These are phyloP conservation scores for Microcebus griseorufus DNA, from an alignment of 2,113 vertebrate species.

Conservation along the genomic window DNA sequence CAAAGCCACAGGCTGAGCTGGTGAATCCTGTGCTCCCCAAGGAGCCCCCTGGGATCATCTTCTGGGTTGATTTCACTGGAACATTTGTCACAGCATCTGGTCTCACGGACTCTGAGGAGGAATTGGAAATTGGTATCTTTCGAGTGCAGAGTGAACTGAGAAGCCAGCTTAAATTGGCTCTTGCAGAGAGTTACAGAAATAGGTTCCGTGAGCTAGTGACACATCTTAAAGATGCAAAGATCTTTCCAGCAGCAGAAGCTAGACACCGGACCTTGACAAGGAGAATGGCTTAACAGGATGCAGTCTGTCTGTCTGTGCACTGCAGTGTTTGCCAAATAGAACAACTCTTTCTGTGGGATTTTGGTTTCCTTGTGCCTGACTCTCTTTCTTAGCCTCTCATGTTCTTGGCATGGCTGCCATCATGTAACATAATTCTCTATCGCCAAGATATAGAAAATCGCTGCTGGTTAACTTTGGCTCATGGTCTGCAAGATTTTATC, in stretches of 20 bases:
- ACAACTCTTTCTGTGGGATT: neutral
- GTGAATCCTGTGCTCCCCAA: neutral
- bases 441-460: neutral
- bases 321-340: constrained; percentile 41
- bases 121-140: constrained; percentile 50
- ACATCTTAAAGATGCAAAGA: constrained; percentile 33
- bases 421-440: neutral
- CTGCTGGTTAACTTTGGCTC: neutral
- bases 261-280: neutral
- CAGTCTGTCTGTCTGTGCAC: neutral
- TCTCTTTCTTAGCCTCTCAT: neutral
- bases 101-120: constrained; percentile 24
- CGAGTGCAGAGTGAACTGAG: constrained; percentile 47
- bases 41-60: neutral
- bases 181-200: constrained; percentile 52
- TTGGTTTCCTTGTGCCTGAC: neutral
- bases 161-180: constrained; percentile 55
- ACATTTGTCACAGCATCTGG: constrained; percentile 51
- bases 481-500: constrained; percentile 8
- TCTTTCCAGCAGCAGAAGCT: constrained; percentile 28
- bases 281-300: neutral
- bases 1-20: neutral
- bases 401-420: neutral
- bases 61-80: neutral
- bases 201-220: constrained; percentile 12